Evolutionary conservation across 2,888 invertebrate species (phyloP), one percentile per base, ranked within the genome.

Genomic region (Dasysyrphus tricinctus): DNA sequence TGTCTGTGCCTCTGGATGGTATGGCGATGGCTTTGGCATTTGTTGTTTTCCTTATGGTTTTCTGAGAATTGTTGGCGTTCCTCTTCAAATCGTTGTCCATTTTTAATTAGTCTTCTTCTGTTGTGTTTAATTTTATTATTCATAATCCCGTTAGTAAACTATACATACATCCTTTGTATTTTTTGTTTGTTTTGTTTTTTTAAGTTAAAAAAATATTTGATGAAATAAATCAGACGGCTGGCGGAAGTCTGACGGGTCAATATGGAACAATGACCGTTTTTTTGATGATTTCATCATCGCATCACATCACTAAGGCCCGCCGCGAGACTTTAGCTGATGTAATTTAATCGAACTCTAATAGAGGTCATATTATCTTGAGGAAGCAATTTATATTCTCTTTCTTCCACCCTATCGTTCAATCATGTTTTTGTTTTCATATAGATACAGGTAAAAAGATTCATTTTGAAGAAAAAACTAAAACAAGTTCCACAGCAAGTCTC

Each of bases 191-290:
- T 6, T 44, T 24, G n/a, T 24, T n/a, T 12, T n/a, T 12, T 42
- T 49, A 8, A 12, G 7, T 3, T 24, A 24, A 37, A 37, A n/a
- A 9, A 37, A 37, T 37, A 11, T n/a, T 39, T 34, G 11, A 76
- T 67, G n/a, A 75, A 63, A 75, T 80, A 63, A 83, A 63, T 79
- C 72, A 73, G 69, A 63, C 85, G 24, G 24, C n/a, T n/a, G 24
- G 24, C 24, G 81, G 80, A 85, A 81, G 77, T 85, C 69, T 47
- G 73, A 80, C 77, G 57, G 72, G 56, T 54, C 51, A 29, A 81
- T 81, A 61, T 85, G 74, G 77, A 77, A 77, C 85, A 78, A 78
- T 81, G 81, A 78, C 61, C 76, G 49, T 76, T 63, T 74, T 70
- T 42, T 65, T 44, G 24, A 9, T 76, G 70, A 76, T 61, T 85